phyloP scores from a whole-genome alignment of 2,113 vertebrate genomes.

The Chloropsis hardwickii region DNA sequence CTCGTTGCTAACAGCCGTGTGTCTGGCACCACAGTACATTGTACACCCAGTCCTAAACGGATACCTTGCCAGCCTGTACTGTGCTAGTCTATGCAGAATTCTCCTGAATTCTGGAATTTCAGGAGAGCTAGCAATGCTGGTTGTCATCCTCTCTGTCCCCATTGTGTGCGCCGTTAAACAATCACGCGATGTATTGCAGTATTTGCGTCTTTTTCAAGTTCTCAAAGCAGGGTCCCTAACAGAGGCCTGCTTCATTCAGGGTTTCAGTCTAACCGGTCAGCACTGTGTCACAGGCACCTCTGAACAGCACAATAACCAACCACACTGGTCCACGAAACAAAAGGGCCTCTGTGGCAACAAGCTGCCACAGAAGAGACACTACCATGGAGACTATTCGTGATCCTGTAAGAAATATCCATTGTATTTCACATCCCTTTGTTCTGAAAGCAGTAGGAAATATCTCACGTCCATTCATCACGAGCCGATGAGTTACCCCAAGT shows the following conservation, averaged over 20 bases:
- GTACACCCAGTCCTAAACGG: not conserved
- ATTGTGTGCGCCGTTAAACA: not conserved
- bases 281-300: slow-evolving; percentile 47
- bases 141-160: not conserved
- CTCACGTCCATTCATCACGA: slow-evolving; percentile 30
- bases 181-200: not conserved
- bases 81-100: not conserved
- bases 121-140: not conserved
- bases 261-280: slow-evolving; percentile 30
- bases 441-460: slow-evolving; percentile 51
- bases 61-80: not conserved
- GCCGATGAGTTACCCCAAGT: not conserved
- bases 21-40: not conserved
- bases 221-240: slow-evolving; percentile 8
- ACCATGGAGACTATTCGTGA: slow-evolving; percentile 62
- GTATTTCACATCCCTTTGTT: slow-evolving; percentile 57
- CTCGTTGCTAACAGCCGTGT: not conserved
- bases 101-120: not conserved
- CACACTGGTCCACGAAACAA: slow-evolving; percentile 59
- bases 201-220: not conserved
- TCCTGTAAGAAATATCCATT: slow-evolving; percentile 54
- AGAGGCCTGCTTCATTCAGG: slow-evolving; percentile 30
- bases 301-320: slow-evolving; percentile 53
- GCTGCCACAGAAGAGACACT: slow-evolving; percentile 54
- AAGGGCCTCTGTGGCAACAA: slow-evolving; percentile 60